phyloP scores from a whole-genome alignment of 2,888 invertebrate species.

The Eilema depressum region DNA sequence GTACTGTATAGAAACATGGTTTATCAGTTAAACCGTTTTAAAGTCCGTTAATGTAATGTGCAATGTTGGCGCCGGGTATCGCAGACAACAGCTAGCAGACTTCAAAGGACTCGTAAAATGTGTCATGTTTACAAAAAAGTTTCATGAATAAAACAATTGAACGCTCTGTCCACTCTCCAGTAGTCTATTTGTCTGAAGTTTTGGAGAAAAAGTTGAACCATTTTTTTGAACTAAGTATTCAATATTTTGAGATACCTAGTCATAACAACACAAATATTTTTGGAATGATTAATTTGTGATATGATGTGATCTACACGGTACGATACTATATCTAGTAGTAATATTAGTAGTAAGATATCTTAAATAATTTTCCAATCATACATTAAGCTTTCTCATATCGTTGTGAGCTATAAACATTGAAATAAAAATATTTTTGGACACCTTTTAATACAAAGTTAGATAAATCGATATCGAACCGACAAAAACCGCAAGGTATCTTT shows the following conservation, averaged over 20 bases:
- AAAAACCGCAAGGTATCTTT: no score
- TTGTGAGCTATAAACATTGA: neutral
- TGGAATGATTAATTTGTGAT: no score
- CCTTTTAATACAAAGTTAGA: neutral
- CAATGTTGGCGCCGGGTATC: slow-evolving; percentile 33
- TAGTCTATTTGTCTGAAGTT: slow-evolving; percentile 13
- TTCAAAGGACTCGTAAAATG: slow-evolving; percentile 23
- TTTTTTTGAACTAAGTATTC: neutral
- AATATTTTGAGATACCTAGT: no score
- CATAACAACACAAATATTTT: no score
- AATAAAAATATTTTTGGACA: neutral
- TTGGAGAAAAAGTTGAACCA: neutral
- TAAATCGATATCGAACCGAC: neutral
- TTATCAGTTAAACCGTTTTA: slow-evolving; percentile 39
- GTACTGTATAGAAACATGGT: slow-evolving; percentile 12
- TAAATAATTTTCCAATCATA: neutral
- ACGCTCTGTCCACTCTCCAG: neutral
- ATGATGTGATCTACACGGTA: neutral
- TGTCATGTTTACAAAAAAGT: slow-evolving; percentile 19
- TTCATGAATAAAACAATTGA: slow-evolving; percentile 22
- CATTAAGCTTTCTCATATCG: neutral
- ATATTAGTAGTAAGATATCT: no score
- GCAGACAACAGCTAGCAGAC: slow-evolving; percentile 22
- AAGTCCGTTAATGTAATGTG: slow-evolving; percentile 24
- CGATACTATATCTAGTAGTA: neutral